These are phyloP conservation scores for Cebidichthys violaceus DNA, from an alignment of 2,113 vertebrate genomes.

Conservation along the genomic window DNA sequence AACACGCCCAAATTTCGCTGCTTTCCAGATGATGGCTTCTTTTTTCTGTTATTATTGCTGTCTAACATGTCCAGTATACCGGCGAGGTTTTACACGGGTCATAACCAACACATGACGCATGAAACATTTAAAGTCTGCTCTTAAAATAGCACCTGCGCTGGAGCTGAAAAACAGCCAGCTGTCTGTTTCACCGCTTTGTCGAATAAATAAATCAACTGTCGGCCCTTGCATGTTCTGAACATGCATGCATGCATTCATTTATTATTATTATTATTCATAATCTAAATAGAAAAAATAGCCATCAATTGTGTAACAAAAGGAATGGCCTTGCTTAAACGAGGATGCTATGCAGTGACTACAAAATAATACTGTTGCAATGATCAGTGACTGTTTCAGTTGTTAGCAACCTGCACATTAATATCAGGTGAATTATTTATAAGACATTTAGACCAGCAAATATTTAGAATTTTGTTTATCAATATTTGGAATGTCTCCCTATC, in stretches of 20 bases:
- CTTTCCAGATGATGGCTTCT: conserved; percentile 74
- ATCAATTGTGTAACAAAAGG: neutral
- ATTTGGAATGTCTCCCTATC: neutral
- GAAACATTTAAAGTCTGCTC: conserved; percentile 55
- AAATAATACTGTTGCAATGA: neutral
- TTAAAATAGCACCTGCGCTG: conserved; percentile 59
- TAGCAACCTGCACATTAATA: neutral
- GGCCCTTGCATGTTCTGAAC: neutral
- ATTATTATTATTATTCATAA: neutral
- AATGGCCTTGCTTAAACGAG: neutral
- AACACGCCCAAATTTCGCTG: conserved; percentile 69
- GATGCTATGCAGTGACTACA: neutral
- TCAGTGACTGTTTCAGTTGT: neutral
- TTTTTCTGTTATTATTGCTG: conserved; percentile 65
- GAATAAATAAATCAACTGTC: neutral
- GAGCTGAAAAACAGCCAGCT: neutral
- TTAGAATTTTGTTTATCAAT: neutral
- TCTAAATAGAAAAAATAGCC: neutral
- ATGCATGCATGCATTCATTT: neutral
- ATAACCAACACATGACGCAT: conserved; percentile 60
- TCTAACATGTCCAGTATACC: conserved; percentile 46
- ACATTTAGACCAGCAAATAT: neutral
- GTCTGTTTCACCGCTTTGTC: conserved; percentile 2
- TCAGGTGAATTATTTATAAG: neutral
- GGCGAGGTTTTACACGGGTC: conserved; percentile 44